These are phyloP conservation scores for Drosophila obscura DNA, from an alignment of 1,140 invertebrate species.

Conservation along the genomic window DNA sequence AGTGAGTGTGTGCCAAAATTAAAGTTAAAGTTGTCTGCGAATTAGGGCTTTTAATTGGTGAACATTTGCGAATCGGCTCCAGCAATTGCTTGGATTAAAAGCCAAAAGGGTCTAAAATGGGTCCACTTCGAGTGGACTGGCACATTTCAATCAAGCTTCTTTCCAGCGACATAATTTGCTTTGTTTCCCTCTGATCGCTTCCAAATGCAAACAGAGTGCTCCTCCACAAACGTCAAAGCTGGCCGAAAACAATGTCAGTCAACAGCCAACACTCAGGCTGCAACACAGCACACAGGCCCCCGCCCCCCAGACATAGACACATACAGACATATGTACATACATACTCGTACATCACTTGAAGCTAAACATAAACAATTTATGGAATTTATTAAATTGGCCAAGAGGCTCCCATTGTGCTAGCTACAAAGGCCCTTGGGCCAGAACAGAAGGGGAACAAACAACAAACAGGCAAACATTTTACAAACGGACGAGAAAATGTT, in stretches of 20 bases:
- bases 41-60: constrained; percentile 13
- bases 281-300: background rate
- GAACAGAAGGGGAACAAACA: constrained; percentile 13
- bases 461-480: constrained; percentile 39
- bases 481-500: constrained; percentile 53
- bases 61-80: background rate
- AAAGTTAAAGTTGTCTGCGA: background rate
- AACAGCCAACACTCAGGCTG: background rate
- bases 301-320: background rate
- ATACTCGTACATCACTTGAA: constrained; percentile 16
- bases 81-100: constrained; percentile 24
- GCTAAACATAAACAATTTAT: constrained; percentile 69
- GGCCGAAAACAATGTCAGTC: constrained; percentile 24
- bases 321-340: constrained; percentile 8
- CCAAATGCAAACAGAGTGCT: no score
- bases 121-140: no score
- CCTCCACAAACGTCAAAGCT: no score
- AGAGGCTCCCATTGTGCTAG: constrained; percentile 41
- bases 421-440: constrained; percentile 39
- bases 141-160: background rate
- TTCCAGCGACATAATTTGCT: background rate
- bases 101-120: no score
- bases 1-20: constrained; percentile 16
- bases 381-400: constrained; percentile 77
- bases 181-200: no score